These are phyloP conservation scores for Odocoileus hemionus DNA, from an alignment of 2,113 vertebrate genomes.

Conservation along the genomic window DNA sequence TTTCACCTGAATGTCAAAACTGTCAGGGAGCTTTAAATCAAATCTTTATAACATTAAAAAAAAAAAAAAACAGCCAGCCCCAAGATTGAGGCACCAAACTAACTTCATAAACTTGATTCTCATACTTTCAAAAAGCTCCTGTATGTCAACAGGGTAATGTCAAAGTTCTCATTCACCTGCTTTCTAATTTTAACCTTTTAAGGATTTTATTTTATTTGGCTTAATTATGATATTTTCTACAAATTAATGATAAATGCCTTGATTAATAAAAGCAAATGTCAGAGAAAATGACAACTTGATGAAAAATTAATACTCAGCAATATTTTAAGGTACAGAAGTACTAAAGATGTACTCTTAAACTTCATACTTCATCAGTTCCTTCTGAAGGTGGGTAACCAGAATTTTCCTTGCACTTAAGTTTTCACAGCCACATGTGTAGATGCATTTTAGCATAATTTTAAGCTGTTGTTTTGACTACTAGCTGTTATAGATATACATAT, in stretches of 20 bases:
- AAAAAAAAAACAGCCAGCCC: conserved; percentile 43
- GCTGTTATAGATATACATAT: conserved; percentile 6
- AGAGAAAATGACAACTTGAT: conserved; percentile 71
- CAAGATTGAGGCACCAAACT: conserved; percentile 50
- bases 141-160: conserved; percentile 58
- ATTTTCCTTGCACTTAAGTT: conserved; percentile 25
- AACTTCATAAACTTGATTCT: conserved; percentile 53
- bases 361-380: conserved; percentile 42
- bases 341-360: conserved; percentile 58
- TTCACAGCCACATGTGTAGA: neutral
- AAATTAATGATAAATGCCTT: conserved; percentile 71
- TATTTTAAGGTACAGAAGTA: conserved; percentile 72
- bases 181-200: conserved; percentile 72
- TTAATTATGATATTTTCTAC: conserved; percentile 73
- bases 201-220: conserved; percentile 68
- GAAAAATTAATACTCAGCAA: conserved; percentile 73
- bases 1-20: conserved; percentile 80
- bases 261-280: conserved; percentile 64
- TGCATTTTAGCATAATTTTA: conserved; percentile 13
- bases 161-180: conserved; percentile 64
- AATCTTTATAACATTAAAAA: conserved; percentile 59
- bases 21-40: conserved; percentile 78
- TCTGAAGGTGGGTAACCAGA: conserved; percentile 24
- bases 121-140: conserved; percentile 36
- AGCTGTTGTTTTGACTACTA: conserved; percentile 3